phyloP scores from a whole-genome alignment of 2,888 invertebrate species.

The Hoplodrina blanda region DNA sequence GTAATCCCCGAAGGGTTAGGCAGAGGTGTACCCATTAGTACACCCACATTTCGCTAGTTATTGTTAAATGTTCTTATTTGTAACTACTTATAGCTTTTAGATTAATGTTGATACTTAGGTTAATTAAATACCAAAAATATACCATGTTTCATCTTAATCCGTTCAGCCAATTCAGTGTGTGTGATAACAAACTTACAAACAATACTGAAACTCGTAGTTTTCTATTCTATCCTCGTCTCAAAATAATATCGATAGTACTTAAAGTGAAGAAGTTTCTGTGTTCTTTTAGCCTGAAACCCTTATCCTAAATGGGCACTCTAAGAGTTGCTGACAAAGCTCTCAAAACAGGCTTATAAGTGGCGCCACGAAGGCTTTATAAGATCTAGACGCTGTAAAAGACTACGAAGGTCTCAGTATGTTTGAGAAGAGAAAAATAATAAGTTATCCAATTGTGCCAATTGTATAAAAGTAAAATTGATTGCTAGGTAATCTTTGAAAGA shows the following conservation, averaged over 20 bases:
- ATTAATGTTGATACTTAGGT: not conserved
- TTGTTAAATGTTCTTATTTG: too few relatives aligned
- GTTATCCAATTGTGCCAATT: too few relatives aligned
- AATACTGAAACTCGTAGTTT: not conserved
- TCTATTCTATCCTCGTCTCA: not conserved
- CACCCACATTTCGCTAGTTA: too few relatives aligned
- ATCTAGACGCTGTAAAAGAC: conserved; percentile 9
- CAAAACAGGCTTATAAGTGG: conserved; percentile 15
- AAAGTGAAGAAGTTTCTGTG: not conserved
- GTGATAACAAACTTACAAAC: not conserved
- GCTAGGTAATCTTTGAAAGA: too few relatives aligned
- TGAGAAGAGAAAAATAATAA: too few relatives aligned
- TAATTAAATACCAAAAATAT: not conserved
- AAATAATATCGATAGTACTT: not conserved
- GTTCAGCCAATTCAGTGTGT: too few relatives aligned
- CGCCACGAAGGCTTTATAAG: conserved; percentile 1
- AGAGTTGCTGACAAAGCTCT: conserved; percentile 46
- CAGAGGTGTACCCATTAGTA: too few relatives aligned
- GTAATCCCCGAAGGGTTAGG: too few relatives aligned
- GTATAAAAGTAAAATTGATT: too few relatives aligned
- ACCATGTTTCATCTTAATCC: too few relatives aligned
- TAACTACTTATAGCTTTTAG: not conserved
- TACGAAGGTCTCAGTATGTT: conserved; percentile 12
- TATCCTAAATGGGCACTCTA: conserved; percentile 28
- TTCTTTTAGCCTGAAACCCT: conserved; percentile 23